Conservation (phyloP, 2,888 invertebrate genomes). For the Drosophila suboccidentalis region DNA sequence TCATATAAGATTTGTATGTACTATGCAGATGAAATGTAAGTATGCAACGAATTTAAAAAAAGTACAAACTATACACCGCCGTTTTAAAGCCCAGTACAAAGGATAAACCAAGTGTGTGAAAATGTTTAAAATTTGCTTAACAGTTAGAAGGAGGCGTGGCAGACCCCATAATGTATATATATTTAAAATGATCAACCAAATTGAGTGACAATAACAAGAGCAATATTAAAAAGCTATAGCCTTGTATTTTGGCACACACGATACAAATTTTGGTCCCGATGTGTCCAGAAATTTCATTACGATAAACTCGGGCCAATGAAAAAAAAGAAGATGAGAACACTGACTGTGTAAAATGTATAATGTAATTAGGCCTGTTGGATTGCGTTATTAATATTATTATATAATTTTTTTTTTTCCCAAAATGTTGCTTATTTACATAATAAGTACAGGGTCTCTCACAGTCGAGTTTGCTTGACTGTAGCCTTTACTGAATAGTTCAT, state of each 20-base stretch:
- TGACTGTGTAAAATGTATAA: not conserved
- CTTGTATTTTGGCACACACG: not conserved
- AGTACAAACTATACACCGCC: conserved; percentile 9
- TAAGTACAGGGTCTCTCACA: conserved; percentile 1
- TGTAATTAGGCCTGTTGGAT: not conserved
- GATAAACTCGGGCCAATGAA: not conserved
- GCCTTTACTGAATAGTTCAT: conserved; percentile 1
- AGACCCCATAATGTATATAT: not conserved
- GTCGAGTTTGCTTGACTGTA: conserved; percentile 2
- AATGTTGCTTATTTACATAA: not conserved
- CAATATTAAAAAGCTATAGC: not conserved
- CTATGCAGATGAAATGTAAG: conserved; percentile 20
- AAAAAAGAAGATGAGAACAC: not conserved
- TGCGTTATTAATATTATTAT: not conserved
- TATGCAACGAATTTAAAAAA: conserved; percentile 12
- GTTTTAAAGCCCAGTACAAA: not conserved
- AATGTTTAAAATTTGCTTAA: not conserved
- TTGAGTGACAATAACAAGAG: not conserved
- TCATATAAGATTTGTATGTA: conserved; percentile 3
- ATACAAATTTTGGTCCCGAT: not conserved
- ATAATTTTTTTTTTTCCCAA: not conserved
- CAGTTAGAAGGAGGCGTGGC: not conserved
- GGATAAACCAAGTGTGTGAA: not conserved
- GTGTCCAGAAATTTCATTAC: not conserved
- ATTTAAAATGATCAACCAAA: not conserved